Evolutionary conservation across 2,888 invertebrate species (phyloP).

Genomic region (Parascotia fuliginaria): DNA sequence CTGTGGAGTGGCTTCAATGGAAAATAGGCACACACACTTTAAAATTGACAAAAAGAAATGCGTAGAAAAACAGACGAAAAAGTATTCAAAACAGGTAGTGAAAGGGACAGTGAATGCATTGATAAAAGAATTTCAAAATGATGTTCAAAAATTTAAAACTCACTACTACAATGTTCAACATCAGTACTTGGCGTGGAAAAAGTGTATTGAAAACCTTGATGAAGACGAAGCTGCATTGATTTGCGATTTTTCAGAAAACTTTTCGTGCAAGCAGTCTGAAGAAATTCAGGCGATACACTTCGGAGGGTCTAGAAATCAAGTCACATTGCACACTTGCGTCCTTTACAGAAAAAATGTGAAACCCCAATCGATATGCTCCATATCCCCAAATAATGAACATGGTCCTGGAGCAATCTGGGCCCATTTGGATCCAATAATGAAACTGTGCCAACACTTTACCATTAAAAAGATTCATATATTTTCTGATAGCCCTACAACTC

Average conservation of each 20-base stretch:
- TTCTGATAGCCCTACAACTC: constrained; percentile 8
- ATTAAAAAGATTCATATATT: too few relatives aligned
- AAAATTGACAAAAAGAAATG: constrained; percentile 9
- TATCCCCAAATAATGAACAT: constrained; percentile 5
- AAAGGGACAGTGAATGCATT: constrained; percentile 2
- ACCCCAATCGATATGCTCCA: constrained; percentile 10
- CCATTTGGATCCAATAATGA: constrained; percentile 4
- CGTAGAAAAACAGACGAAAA: constrained; percentile 12
- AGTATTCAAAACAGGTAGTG: constrained; percentile 6
- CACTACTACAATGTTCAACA: constrained; percentile 8
- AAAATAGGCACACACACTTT: constrained; percentile 13
- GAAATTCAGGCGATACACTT: constrained; percentile 31
- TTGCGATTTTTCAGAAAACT: constrained; percentile 24
- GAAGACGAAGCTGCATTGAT: constrained; percentile 17
- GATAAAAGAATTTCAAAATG: constrained; percentile 6
- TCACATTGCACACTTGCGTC: constrained; percentile 30
- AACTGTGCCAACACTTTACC: neutral
- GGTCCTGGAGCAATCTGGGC: constrained; percentile 8
- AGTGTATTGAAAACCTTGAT: constrained; percentile 16
- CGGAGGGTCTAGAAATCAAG: constrained; percentile 27
- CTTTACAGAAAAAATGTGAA: constrained; percentile 8
- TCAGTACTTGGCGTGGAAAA: constrained; percentile 8
- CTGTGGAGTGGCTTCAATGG: constrained; percentile 10
- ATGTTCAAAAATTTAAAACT: constrained; percentile 7
- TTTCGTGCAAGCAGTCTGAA: constrained; percentile 16